Percentiles rank a stretch among this genome's conserved stretches.
Evolutionary conservation across 1,140 invertebrate genomes (phyloP).

Genomic region (Agrilus planipennis): DNA sequence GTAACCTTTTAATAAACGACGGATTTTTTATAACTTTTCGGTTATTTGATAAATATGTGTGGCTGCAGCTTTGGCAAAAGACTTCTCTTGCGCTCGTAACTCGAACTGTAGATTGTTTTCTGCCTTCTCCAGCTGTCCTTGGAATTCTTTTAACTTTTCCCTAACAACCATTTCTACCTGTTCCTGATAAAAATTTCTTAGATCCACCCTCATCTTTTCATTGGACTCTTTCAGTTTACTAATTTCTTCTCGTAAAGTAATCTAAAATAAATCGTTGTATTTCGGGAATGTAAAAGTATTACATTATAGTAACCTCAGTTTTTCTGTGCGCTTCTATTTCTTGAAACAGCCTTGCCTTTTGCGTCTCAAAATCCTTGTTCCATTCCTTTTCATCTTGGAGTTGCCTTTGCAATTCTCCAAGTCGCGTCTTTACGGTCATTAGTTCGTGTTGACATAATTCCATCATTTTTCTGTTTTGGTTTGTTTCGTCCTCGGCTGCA

Average conservation of each 20-base stretch:
- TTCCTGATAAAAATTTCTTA: slow-evolving; percentile 63
- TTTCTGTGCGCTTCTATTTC: slow-evolving; percentile 37
- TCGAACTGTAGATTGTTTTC: slow-evolving; percentile 51
- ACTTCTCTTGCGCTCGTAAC: slow-evolving; percentile 49
- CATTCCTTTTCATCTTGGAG: slow-evolving; percentile 41
- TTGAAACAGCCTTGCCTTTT: slow-evolving; percentile 37
- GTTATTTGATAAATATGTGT: slow-evolving; percentile 58
- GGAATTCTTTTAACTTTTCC: slow-evolving; percentile 64
- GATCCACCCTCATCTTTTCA: slow-evolving; percentile 51
- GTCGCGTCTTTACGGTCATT: slow-evolving; percentile 39
- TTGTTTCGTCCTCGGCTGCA: slow-evolving; percentile 34
- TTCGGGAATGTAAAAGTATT: background rate
- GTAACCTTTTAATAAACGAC: too few relatives aligned
- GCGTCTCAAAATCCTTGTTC: slow-evolving; percentile 37
- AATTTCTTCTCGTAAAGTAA: slow-evolving; percentile 37
- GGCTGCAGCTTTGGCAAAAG: slow-evolving; percentile 53
- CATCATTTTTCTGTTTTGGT: slow-evolving; percentile 38
- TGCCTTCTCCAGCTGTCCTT: slow-evolving; percentile 55
- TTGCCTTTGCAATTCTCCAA: slow-evolving; percentile 37
- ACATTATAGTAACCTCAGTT: slow-evolving; percentile 35
- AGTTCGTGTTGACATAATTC: slow-evolving; percentile 44
- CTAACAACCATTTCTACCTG: slow-evolving; percentile 66
- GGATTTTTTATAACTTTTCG: slow-evolving; percentile 45
- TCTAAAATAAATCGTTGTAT: slow-evolving; percentile 14
- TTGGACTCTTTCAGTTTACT: slow-evolving; percentile 42